Conservation (phyloP, 2,888 invertebrate species). For the Anodontia alba region DNA sequence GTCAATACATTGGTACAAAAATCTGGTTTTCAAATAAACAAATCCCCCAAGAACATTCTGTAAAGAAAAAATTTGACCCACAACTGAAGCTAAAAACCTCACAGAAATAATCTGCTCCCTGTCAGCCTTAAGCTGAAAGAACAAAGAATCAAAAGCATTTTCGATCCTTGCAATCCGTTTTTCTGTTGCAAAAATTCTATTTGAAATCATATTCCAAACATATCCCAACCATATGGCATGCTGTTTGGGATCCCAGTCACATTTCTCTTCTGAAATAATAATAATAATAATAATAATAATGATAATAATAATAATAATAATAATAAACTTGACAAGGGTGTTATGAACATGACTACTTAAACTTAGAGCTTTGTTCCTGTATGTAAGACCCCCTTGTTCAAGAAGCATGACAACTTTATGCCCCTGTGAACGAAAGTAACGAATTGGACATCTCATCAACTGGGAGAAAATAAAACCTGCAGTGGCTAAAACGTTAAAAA, state of each 20-base stretch:
- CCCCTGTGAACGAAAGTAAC: background rate
- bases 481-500: too few relatives aligned
- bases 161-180: background rate
- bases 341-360: background rate
- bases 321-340: background rate
- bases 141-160: background rate
- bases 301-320: background rate
- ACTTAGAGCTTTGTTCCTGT: background rate
- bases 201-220: background rate
- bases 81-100: background rate
- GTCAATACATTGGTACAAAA: background rate
- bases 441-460: background rate
- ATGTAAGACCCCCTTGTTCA: background rate
- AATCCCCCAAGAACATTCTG: background rate
- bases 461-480: background rate
- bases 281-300: background rate
- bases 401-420: background rate
- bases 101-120: background rate
- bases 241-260: background rate
- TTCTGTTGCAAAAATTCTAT: background rate
- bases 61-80: background rate
- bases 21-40: background rate
- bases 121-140: background rate
- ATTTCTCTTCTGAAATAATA: background rate
- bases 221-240: background rate